A percentile compares a stretch with the other conserved stretches of the same genome.
Conservation (phyloP, 2,888 invertebrate genomes). For the Listrodromus nycthemerus region DNA sequence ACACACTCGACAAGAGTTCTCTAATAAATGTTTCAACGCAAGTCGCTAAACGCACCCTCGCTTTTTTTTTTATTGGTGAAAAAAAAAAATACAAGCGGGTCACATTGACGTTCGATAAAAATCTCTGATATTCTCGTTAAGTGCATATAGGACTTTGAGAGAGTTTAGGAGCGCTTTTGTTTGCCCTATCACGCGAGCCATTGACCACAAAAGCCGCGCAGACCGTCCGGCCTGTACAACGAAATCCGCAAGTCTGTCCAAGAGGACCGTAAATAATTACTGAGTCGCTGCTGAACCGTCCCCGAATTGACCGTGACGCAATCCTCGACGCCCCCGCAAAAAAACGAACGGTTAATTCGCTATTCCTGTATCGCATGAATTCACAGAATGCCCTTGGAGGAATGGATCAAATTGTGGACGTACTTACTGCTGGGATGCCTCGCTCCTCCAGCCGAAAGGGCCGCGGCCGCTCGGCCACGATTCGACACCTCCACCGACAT, state of each 20-base stretch:
- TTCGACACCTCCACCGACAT: slow-evolving; percentile 94
- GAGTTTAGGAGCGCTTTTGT: slow-evolving; percentile 26
- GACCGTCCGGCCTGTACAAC: slow-evolving; percentile 22
- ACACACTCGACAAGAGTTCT: neutral
- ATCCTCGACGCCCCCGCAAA: slow-evolving; percentile 46
- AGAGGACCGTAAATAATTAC: slow-evolving; percentile 61
- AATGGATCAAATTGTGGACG: slow-evolving; percentile 82
- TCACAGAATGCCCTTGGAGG: slow-evolving; percentile 81
- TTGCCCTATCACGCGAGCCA: slow-evolving; percentile 71
- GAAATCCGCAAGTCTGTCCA: slow-evolving; percentile 6
- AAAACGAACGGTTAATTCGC: slow-evolving; percentile 44
- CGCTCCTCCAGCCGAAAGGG: slow-evolving; percentile 83
- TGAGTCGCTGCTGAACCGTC: slow-evolving; percentile 25
- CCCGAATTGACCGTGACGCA: slow-evolving; percentile 44
- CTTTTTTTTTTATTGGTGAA: neutral
- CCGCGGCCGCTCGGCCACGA: slow-evolving; percentile 88
- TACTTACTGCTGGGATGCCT: slow-evolving; percentile 76
- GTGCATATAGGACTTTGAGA: slow-evolving; percentile 32
- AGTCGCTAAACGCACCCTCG: neutral
- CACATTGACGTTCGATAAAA: slow-evolving; percentile 11
- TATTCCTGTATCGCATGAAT: slow-evolving; percentile 29
- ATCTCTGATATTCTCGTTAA: slow-evolving; percentile 53
- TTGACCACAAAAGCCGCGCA: slow-evolving; percentile 56
- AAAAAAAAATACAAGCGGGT: neutral
- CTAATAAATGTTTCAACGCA: too few species aligned